phyloP scores from a whole-genome alignment of 2,797 vertebrate genomes.

The Pygocentrus nattereri region DNA sequence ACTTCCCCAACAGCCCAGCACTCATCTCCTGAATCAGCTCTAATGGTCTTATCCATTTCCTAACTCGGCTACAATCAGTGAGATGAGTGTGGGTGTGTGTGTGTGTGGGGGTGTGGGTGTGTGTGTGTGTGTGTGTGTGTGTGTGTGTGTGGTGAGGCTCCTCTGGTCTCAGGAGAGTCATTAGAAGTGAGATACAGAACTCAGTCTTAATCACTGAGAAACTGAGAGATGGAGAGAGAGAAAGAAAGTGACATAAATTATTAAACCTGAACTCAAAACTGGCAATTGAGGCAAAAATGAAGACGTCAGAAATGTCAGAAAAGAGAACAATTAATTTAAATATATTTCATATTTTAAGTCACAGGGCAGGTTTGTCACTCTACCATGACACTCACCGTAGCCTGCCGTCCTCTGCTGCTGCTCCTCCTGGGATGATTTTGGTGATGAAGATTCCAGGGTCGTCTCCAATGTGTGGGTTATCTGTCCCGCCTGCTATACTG shows the following conservation, averaged over 20 bases:
- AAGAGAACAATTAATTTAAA: background rate
- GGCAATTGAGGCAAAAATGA: constrained; percentile 4
- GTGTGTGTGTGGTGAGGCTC: constrained; percentile 19
- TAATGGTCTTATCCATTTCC: constrained; percentile 25
- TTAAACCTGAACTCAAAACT: constrained; percentile 14
- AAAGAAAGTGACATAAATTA: constrained; percentile 4
- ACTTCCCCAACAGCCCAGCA: constrained; percentile 12
- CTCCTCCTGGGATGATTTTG: constrained; percentile 97
- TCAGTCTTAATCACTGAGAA: constrained; percentile 55
- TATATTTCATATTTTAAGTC: background rate
- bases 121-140: constrained; percentile 10
- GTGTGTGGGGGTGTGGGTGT: too few relatives aligned
- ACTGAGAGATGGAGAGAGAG: background rate
- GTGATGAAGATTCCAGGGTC: constrained; percentile 99
- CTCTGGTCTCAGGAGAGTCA: constrained; percentile 55
- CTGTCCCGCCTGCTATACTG: constrained; percentile 96
- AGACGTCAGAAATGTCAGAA: background rate
- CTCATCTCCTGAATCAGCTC: constrained; percentile 35
- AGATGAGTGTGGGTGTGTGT: constrained; percentile 1
- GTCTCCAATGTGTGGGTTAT: constrained; percentile 96
- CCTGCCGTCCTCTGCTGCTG: constrained; percentile 94
- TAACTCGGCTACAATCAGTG: constrained; percentile 37
- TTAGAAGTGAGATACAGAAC: constrained; percentile 50
- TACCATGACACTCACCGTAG: constrained; percentile 83
- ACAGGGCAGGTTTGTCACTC: too few relatives aligned